Base-by-base conservation (phyloP, 2,888 invertebrate genomes). In the Entomobrya multifasciata region DNA sequence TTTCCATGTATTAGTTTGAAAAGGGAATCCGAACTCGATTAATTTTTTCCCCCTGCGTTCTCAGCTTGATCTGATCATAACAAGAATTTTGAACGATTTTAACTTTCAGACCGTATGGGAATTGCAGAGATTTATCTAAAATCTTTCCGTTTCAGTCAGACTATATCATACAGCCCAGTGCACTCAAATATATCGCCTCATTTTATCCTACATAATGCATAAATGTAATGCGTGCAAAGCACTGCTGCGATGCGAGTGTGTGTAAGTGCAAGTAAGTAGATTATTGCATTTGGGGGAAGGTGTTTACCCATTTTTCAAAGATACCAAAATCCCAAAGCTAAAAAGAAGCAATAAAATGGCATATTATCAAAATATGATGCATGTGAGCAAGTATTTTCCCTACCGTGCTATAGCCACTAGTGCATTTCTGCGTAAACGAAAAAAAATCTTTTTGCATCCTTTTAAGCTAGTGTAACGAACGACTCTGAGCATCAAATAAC, bases 381-480 rank as follows among this genome's bases (percentile, higher is more conserved):
- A 36, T 41, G 20, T 17, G n/a, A 25, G 17, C 8, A 25, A 49
- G 72, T n/a, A 52, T 52, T 72, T 27, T 25, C 41, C 60, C 25
- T 17, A 30, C n/a, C n/a, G n/a, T n/a, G n/a, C n/a, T n/a, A n/a
- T n/a, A n/a, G n/a, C n/a, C 41, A 15, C 0, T 5, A 70, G 5
- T 25, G 44, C 70, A 47, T 70, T 8, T 62, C 55, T 55, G 15
- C 44, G 25, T 15, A 70, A 15, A 70, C 47, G 30, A n/a, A 47
- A 70, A 70, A 70, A 4, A n/a, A 13, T 41, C 4, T 22, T 11
- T 13, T 27, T 49, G 62, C 49, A 49, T 79, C 52, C 22, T 49
- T n/a, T n/a, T 65, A 79, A 79, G 67, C 52, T 30, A 79, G 79
- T 79, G 67, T 79, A 65, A 65, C 67, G 60, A 79, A 65, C 47